These are phyloP conservation scores for Chelonoidis abingdonii DNA, from an alignment of 2,113 vertebrate species.

Conservation along the genomic window DNA sequence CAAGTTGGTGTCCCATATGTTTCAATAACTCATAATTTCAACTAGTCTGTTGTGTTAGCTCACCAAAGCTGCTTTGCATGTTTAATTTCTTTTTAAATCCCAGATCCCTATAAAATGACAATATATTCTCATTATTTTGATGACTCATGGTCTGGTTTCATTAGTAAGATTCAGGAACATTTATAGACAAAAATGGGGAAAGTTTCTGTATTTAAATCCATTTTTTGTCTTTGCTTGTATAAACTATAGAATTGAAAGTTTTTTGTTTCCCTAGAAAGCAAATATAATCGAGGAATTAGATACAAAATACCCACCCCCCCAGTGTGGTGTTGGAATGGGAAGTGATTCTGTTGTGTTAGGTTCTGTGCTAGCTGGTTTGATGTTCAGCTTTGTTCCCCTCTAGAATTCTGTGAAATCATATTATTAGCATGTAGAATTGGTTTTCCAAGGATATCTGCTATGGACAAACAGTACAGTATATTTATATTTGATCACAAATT, in stretches of 20 bases:
- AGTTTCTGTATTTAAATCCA: not conserved
- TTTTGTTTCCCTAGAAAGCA: constrained; percentile 15
- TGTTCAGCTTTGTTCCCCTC: not conserved
- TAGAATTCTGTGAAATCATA: constrained; percentile 40
- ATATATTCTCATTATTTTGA: not conserved
- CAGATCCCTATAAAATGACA: not conserved
- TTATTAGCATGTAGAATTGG: constrained; percentile 24
- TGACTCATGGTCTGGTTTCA: not conserved
- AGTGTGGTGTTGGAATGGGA: not conserved
- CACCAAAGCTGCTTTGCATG: not conserved
- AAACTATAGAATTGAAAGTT: not conserved
- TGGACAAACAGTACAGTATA: not conserved
- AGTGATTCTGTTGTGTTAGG: not conserved
- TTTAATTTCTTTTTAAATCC: not conserved
- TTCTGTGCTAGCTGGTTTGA: not conserved
- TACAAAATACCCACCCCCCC: not conserved
- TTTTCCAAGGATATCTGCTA: constrained; percentile 25
- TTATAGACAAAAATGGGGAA: not conserved
- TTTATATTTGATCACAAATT: not conserved
- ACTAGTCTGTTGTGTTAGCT: not conserved
- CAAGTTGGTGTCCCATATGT: rapidly evolving
- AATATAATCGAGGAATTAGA: not conserved
- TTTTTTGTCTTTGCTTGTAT: not conserved
- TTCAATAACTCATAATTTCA: not conserved
- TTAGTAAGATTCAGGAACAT: not conserved